Base-by-base conservation (phyloP, 2,888 invertebrate genomes). In the Crematogaster levior region DNA sequence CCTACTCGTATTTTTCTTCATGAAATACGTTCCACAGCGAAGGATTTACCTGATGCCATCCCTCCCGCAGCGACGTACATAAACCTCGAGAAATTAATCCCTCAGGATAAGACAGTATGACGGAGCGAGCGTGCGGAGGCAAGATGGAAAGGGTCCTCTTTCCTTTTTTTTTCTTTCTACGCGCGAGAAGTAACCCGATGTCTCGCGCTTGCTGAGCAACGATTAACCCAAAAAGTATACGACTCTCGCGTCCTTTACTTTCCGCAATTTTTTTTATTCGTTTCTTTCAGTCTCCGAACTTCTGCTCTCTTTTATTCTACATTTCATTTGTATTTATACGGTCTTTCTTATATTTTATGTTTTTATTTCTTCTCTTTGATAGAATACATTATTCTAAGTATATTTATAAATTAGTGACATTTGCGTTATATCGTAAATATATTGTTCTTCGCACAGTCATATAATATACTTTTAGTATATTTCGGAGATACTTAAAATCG, bases 71-170 rank as follows among this genome's bases (percentile, higher is more conserved):
- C 86, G 86, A 75, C 85, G 86, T 87, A 87, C 87, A 89, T 90
- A 90, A 89, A 92, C 88, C 91, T 89, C 86, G 85, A 86, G 88
- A 92, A 92, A 92, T 92, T 91, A 92, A 92, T 92, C 91, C 91
- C 89, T 80, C 81, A 82, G 91, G 92, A 91, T 91, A 90, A 88
- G 86, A 89, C 88, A 84, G 88, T 88, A 90, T 89, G 91, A 91
- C 86, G 88, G 84, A 86, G 85, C 85, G 86, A 73, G 82, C 79
- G 70, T 80, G 6, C 34, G 80, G 82, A 83, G 85, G 83, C 75
- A 87, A 85, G 87, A 88, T 84, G 82, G 86, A 87, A 84, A 75
- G 79, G 81, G 80, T 0, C 27, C 34, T 12, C n/a, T 37, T 51
- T 9, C 27, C 30, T 85, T 84, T 85, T 61, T 51, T n/a, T 86